Evolutionary conservation across 2,888 invertebrate genomes (phyloP), one percentile per base, ranked within the genome.

Genomic region (Athripsodes cinereus): DNA sequence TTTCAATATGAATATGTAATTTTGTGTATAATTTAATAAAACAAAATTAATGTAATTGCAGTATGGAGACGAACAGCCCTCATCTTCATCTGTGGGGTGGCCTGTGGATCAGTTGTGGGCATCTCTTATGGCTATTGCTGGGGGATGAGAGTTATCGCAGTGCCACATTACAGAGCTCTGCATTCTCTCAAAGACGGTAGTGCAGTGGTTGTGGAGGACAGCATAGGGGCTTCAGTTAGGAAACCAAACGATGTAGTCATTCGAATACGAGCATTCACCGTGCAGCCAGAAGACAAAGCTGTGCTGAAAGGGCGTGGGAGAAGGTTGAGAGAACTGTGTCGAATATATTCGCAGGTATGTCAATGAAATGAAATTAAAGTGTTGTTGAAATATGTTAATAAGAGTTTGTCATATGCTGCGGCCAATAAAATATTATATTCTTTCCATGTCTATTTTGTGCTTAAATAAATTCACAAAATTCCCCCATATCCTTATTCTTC

Each of bases 21-120:
- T n/a, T n/a, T n/a, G n/a, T n/a, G n/a, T n/a, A n/a, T n/a, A n/a
- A n/a, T n/a, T n/a, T n/a, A n/a, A n/a, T n/a, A n/a, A n/a, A n/a
- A n/a, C n/a, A n/a, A n/a, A n/a, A 26, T 26, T 26, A 3, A 26
- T 26, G 3, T 26, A 21, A 18, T 60, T 56, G 35, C 53, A 78
- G 78, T 78, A 63, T 78, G 78, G 78, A 74, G 78, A 0, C 74
- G 74, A 53, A 74, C 74, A 52, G 67, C 76, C 66, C n/a, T 76
- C 20, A 69, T 79, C 35, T 78, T 79, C 67, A 65, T 69, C 2
- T 72, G 72, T 60, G 78, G 78, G 0, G 70, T 66, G 34, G 67
- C 67, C 11, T 56, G 64, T 46, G 78, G 78, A 8, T 73, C 74
- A 0, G 68, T 71, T 49, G 69, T 71, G 8, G 78, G 78, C 1